Evolutionary conservation across 2,888 invertebrate species (phyloP), one percentile per base, ranked within the genome.

Genomic region (Nymphalis urticae): DNA sequence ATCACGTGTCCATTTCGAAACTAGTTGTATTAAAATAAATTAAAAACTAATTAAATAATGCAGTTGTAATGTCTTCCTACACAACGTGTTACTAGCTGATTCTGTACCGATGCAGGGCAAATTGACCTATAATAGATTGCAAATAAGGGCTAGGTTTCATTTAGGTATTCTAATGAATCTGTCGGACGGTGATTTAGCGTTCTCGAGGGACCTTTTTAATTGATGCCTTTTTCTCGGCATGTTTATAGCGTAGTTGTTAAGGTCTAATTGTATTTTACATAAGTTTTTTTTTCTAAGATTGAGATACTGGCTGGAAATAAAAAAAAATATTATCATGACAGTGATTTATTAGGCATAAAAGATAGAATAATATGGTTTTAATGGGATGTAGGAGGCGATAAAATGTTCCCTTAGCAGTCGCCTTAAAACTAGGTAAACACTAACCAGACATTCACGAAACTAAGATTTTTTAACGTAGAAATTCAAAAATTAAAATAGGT

Each of bases 171-270:
- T 83, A 87, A 87, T 86, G 82, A 82, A 83, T 73, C 81, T 80
- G 84, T 85, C 86, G 74, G 73, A 67, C 72, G 69, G 76, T 79
- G 80, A 84, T 84, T 82, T 83, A 84, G 75, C 73, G 74, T 75
- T 73, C 71, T 72, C 36, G 70, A 16, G 71, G 76, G 76, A 74
- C 70, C 72, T 81, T 88, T 89, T 88, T 88, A 89, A 89, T 89
- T 88, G 84, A 85, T 82, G 83, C 80, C 82, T 86, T 87, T 87
- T 87, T 87, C 84, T 80, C 76, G 79, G 79, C 80, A 80, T 82
- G 77, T 85, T 85, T 86, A 85, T 85, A 75, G 79, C 72, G 58
- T 48, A 64, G 66, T 74, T 48, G 72, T 77, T 80, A 79, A 79
- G 77, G 64, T 27, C 36, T 48, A 64, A 51, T 19, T 62, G 54